Evolutionary conservation across 1,140 invertebrate species (phyloP).

Genomic region (Lasioglossum albipes): DNA sequence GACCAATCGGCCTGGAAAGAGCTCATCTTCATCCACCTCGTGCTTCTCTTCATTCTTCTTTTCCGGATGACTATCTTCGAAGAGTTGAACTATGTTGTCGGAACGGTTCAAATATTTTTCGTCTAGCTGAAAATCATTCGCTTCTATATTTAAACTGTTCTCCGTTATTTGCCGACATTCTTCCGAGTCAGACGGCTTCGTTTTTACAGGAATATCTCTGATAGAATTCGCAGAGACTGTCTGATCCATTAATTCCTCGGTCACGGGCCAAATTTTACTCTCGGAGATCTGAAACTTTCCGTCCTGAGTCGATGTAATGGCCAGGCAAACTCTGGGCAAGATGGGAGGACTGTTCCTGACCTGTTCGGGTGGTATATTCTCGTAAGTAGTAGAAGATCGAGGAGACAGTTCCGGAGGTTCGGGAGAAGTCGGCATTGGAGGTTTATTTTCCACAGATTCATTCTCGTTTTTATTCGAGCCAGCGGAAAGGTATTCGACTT

Average conservation of each 20-base stretch:
- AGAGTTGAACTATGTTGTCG: neutral
- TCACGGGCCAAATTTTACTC: neutral
- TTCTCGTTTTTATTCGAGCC: neutral
- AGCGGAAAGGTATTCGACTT: neutral
- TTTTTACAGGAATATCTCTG: neutral
- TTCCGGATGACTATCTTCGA: neutral
- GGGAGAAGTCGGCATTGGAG: constrained; percentile 40
- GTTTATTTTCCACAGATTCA: neutral
- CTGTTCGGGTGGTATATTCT: constrained; percentile 30
- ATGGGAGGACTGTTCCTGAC: constrained; percentile 63
- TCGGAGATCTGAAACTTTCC: neutral
- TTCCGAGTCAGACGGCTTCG: neutral
- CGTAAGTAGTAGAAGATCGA: constrained; percentile 41
- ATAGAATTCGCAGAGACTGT: neutral
- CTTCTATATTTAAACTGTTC: neutral
- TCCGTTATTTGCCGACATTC: no score
- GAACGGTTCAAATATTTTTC: neutral
- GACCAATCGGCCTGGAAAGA: neutral
- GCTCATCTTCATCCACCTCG: neutral
- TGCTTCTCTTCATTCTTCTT: constrained; percentile 13
- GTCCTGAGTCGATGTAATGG: constrained; percentile 19
- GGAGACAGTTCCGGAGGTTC: constrained; percentile 68
- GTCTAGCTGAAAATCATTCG: neutral
- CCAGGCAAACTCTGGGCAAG: constrained; percentile 52
- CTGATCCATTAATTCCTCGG: neutral